Conservation (phyloP, 2,113 vertebrate species). For the Ranitomeya imitator region DNA sequence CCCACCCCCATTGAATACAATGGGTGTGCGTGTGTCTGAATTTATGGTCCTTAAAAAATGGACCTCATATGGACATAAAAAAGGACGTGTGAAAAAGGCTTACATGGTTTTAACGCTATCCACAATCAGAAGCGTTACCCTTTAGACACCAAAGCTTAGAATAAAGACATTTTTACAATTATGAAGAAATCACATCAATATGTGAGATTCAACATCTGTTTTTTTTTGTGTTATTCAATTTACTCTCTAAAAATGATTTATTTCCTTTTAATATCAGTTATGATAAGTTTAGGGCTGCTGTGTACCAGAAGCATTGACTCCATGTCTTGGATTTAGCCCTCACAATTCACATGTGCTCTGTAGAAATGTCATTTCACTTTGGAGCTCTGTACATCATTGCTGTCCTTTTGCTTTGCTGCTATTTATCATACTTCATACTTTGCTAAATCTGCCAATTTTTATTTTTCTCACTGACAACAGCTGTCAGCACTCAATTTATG, state of each 20-base stretch:
- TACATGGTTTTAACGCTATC: no score
- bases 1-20: no score
- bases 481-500: constrained; percentile 60
- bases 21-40: no score
- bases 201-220: background rate
- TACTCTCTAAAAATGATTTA: background rate
- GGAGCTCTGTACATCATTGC: constrained; percentile 54
- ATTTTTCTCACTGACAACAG: constrained; percentile 62
- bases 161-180: background rate
- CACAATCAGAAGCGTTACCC: no score
- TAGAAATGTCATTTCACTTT: constrained; percentile 64
- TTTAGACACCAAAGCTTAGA: no score
- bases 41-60: no score
- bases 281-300: constrained; percentile 4
- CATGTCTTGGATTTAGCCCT: constrained; percentile 61
- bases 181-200: background rate
- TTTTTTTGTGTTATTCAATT: background rate
- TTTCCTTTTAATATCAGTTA: background rate
- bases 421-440: constrained; percentile 68
- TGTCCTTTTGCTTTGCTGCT: constrained; percentile 63
- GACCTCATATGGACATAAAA: no score
- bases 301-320: constrained; percentile 62
- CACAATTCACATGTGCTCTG: constrained; percentile 65
- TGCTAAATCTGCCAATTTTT: constrained; percentile 65
- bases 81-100: no score